phyloP scores from a whole-genome alignment of 1,140 invertebrate genomes.

The Hydropsyche tenuis region DNA sequence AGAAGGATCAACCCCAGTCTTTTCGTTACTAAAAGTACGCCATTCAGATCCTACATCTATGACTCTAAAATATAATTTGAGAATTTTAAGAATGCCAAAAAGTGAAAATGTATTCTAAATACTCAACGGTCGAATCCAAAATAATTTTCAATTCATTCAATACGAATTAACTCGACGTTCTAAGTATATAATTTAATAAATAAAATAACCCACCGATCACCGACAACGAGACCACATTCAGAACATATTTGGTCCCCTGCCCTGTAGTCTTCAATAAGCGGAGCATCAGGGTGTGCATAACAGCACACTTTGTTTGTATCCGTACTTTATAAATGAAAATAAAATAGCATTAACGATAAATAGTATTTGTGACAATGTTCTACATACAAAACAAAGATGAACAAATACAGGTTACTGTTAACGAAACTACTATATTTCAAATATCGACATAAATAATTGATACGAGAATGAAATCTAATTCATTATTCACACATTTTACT shows the following conservation, averaged over 20 bases:
- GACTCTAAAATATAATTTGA: slow-evolving; percentile 81
- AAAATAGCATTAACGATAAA: slow-evolving; percentile 50
- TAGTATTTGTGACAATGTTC: background rate
- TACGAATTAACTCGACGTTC: too few relatives aligned
- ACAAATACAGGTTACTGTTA: too few relatives aligned
- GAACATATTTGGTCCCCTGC: slow-evolving; percentile 99
- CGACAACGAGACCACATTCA: slow-evolving; percentile 98
- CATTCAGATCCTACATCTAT: slow-evolving; percentile 99
- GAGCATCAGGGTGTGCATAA: slow-evolving; percentile 92
- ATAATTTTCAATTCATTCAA: background rate
- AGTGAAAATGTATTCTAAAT: too few relatives aligned
- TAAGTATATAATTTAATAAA: background rate
- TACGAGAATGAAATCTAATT: too few relatives aligned
- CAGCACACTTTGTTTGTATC: slow-evolving; percentile 85
- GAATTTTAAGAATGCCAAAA: too few relatives aligned
- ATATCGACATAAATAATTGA: too few relatives aligned
- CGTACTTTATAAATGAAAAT: slow-evolving; percentile 62
- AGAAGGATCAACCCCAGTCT: slow-evolving; percentile 94
- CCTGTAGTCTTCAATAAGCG: slow-evolving; percentile 96
- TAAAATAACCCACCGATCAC: slow-evolving; percentile 80
- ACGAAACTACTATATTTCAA: too few relatives aligned
- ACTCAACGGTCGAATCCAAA: too few relatives aligned
- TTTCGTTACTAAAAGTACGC: slow-evolving; percentile 99
- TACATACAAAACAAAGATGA: too few relatives aligned
- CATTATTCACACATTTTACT: too few relatives aligned